Evolutionary conservation across 2,888 invertebrate genomes (phyloP), one percentile per base, ranked within the genome.

Genomic region (Lithophane leautieri): DNA sequence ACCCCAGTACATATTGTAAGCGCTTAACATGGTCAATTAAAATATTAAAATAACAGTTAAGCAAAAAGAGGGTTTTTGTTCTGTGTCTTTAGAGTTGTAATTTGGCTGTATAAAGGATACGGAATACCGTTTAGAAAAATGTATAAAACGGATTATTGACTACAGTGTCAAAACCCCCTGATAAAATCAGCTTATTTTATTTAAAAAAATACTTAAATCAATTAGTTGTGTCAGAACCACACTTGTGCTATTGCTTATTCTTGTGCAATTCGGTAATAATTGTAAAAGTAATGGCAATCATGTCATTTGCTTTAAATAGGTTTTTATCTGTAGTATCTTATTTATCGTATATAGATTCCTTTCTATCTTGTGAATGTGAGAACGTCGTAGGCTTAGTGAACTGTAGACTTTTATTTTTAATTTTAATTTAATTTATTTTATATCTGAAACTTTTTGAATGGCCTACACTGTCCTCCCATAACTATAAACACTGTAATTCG

Each of bases 11-110:
- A 14, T 50, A 22, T 19, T 47, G 47, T 54, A 65, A 52, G 12
- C 34, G 16, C n/a, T 25, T 69, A 69, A 42, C 47, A 71, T 44
- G 52, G 58, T 25, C 42, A 58, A 52, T 52, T 42, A 22, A 22
- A 44, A 54, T 77, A 25, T 44, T 22, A 40, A 47, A 40, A 63
- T 47, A 58, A 25, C 11, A 58, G 22, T 19, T 52, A 7, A 25
- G 11, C 6, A 16, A 56, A 2, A 12, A 25, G 34, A 61, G 3
- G 3, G 12, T 6, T 60, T 28, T 44, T 40, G 12, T 50, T 16
- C 8, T 14, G 70, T 42, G 28, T 14, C 1, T 6, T 63, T 50
- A 47, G 16, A 73, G 16, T 70, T 19, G 16, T 3, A 40, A 22
- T 56, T 19, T 19, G 14, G 4, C 4, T 54, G 9, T 4, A 0